Base-by-base conservation (phyloP, 2,797 vertebrate genomes). In the Sebastes reedi region DNA sequence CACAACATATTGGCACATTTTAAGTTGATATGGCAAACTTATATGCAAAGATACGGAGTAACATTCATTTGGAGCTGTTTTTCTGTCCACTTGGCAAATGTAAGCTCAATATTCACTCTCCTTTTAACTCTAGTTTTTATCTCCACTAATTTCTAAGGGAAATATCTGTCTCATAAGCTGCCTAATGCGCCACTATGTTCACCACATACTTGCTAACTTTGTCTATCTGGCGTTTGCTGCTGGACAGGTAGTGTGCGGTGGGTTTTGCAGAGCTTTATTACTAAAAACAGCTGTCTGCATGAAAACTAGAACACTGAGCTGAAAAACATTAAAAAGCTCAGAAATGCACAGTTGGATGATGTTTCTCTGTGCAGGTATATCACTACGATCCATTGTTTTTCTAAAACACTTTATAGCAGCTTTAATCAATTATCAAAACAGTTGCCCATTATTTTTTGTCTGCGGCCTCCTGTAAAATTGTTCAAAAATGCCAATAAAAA, bases 401-500 rank as follows among this genome's bases (percentile, higher is more conserved):
- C 39, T 64, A 70, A 77, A 74, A 25, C 16, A 70, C 2, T 18
- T 67, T 58, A 22, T 2, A 60, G 30, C 18, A 1, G 0, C 24
- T 30, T 72, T 74, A 36, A 36, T 30, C 7, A 62, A 16, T 6
- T 1, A 55, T 64, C 3, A 36, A 29, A 54, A 55, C 13, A 30
- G 14, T 24, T 54, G 2, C 6, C 3, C 5, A 13, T 42, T 36
- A 39, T 22, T 18, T 32, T 58, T 32, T 27, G 12, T 27, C 18
- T 9, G 6, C 29, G 39, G 8, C 1, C 30, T n/a, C 27, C 13
- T 30, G 36, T 14, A 7, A 79, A 67, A 68, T 3, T 42, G 22
- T 65, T 64, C 16, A 70, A 3, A 79, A 55, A 73, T 22, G 14
- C 27, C 36, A 75, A 36, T 64, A 30, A 81, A 72, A 60, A 52